These are phyloP conservation scores for Styela plicata DNA, from an alignment of 23 tunicate genomes.

Conservation along the genomic window DNA sequence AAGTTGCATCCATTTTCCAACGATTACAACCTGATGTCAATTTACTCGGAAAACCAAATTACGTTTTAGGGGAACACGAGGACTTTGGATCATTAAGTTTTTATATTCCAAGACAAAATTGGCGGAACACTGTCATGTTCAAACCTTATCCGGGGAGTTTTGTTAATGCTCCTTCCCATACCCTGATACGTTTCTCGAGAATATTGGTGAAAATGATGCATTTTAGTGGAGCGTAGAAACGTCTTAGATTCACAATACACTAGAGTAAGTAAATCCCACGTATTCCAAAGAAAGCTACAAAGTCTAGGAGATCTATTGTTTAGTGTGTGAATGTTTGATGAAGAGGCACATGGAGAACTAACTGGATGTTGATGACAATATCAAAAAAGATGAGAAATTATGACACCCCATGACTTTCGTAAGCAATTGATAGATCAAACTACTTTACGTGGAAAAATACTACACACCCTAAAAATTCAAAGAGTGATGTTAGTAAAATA, in stretches of 20 bases:
- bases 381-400: neutral
- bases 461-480: too few relatives aligned
- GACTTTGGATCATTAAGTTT: neutral
- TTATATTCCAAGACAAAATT: neutral
- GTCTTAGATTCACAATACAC: neutral
- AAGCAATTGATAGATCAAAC: too few relatives aligned
- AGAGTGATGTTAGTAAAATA: too few relatives aligned
- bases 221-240: neutral
- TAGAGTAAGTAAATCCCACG: neutral
- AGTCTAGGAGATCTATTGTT: neutral
- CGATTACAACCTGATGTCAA: neutral
- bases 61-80: neutral
- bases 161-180: neutral
- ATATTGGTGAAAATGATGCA: neutral
- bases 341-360: neutral
- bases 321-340: neutral
- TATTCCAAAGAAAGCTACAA: too few relatives aligned
- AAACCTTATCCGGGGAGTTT: neutral
- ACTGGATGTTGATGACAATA: neutral
- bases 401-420: neutral
- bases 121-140: neutral
- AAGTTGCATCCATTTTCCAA: neutral
- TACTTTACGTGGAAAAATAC: neutral
- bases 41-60: neutral
- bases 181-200: neutral